Evolutionary conservation across 2,888 invertebrate genomes (phyloP), one percentile per base, ranked within the genome.

Genomic region (Dinocampus coccinellae): DNA sequence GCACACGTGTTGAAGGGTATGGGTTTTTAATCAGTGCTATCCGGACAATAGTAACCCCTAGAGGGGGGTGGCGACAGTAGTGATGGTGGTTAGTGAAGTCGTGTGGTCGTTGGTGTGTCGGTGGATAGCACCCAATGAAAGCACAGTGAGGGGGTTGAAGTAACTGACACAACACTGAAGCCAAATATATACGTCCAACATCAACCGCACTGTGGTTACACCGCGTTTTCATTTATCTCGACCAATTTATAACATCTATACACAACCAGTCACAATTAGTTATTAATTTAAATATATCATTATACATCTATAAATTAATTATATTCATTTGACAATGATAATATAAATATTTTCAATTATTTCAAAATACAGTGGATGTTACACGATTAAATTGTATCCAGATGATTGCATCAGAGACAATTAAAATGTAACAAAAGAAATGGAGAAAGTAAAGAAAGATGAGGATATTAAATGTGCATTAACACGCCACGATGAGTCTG

Each of bases 1-100:
- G 13, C n/a, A 29, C 13, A 57, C 6, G 7, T n/a, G 24, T 20
- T 11, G 75, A 72, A 74, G 79, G 83, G 85, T 84, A 85, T 85
- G 85, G 85, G 84, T 84, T 85, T 85, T 85, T 85, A 85, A 85
- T 85, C 85, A 85, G 83, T 83, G 83, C 83, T 83, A 83, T 81
- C 83, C 81, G 83, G 83, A 85, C 85, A 85, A 85, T 85, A 79
- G 74, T 77, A 77, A 80, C 83, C 84, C 84, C 80, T 79, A 82
- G 83, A 62, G 84, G 83, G 82, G 79, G 78, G n/a, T n/a, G n/a
- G n/a, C n/a, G n/a, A n/a, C n/a, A n/a, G n/a, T n/a, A n/a, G n/a
- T 39, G n/a, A 13, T 39, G 13, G 39, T 36, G 7, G 36, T n/a
- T n/a, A n/a, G n/a, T n/a, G n/a, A n/a, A n/a, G n/a, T n/a, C n/a